Conservation (phyloP, 2,797 vertebrate species). For the Arctocebus calabarensis region DNA sequence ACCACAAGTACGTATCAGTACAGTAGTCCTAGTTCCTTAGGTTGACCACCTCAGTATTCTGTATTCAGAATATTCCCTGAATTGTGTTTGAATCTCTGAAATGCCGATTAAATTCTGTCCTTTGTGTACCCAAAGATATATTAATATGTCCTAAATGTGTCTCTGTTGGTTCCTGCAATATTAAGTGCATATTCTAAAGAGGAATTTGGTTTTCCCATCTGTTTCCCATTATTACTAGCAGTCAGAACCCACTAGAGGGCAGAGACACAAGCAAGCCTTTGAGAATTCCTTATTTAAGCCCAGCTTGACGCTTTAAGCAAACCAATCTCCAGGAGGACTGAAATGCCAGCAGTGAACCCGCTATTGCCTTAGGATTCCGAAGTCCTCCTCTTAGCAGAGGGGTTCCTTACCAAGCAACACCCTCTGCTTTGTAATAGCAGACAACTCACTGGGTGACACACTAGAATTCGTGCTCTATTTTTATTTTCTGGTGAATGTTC, state of each 20-base stretch:
- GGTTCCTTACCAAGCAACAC: not conserved
- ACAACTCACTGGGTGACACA: not conserved
- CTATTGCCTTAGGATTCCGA: not conserved
- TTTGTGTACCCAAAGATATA: not conserved
- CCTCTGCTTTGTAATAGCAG: not conserved
- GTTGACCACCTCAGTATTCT: no score
- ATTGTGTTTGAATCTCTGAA: conserved; percentile 28
- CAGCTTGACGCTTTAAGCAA: not conserved
- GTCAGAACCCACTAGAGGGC: conserved; percentile 42
- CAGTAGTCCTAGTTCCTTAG: no score
- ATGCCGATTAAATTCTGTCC: not conserved
- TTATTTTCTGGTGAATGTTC: conserved; percentile 9
- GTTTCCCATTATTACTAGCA: not conserved
- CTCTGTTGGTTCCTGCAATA: not conserved
- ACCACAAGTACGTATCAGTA: no score
- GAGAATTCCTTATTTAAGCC: not conserved
- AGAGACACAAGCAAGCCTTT: not conserved
- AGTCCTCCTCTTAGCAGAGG: not conserved
- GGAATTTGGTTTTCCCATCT: not conserved
- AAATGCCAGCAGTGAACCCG: not conserved
- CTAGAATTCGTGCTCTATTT: not conserved
- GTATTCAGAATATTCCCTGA: not conserved
- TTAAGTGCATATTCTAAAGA: not conserved
- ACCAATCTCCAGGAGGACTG: not conserved
- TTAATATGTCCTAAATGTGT: not conserved